Base-by-base conservation (phyloP, 2,888 invertebrate species). In the Polydrusus pterygomalis region DNA sequence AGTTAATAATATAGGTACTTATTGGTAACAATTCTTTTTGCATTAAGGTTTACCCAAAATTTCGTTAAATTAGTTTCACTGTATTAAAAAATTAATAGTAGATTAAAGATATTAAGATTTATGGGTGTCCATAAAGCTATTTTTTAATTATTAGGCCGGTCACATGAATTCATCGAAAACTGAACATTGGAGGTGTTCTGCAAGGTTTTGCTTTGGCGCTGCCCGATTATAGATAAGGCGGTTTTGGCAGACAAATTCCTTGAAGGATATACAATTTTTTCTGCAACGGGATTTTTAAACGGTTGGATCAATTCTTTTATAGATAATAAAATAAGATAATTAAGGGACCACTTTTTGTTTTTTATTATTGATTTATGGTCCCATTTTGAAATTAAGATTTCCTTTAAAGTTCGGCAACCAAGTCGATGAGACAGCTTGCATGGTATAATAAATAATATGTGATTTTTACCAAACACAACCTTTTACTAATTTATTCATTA, bases 91-190 rank as follows among this genome's bases (percentile, higher is more conserved):
- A 43, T 63, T 63, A 45, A 63, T 63, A 63, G 63, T 38, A 63
- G 63, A 63, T 63, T 45, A 45, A 63, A 63, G 63, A 63, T 63
- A 63, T 71, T 65, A 70, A 67, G 77, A 77, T 77, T 77, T 77
- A 77, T 77, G 75, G 68, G 47, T 60, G 56, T 71, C 56, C 67
- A 40, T 43, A 51, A 71, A 69, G 74, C 74, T 70, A 77, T 74
- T 73, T 77, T 77, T 77, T 77, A 77, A 77, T 77, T 75, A 74
- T 54, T 63, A 75, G 74, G 54, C 54, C 54, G 77, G 77, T 69
- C 60, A 64, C 72, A 68, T 49, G 64, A 25, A 67, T 74, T 74
- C 74, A 67, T 54, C 72, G 51, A 71, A 71, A 64, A 71, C 34
- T 71, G 56, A 71, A 71, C 71, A 60, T 71, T 64, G 63, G 58